Evolutionary conservation across 1,140 invertebrate species (phyloP).

Genomic region (Saccostrea cuccullata): DNA sequence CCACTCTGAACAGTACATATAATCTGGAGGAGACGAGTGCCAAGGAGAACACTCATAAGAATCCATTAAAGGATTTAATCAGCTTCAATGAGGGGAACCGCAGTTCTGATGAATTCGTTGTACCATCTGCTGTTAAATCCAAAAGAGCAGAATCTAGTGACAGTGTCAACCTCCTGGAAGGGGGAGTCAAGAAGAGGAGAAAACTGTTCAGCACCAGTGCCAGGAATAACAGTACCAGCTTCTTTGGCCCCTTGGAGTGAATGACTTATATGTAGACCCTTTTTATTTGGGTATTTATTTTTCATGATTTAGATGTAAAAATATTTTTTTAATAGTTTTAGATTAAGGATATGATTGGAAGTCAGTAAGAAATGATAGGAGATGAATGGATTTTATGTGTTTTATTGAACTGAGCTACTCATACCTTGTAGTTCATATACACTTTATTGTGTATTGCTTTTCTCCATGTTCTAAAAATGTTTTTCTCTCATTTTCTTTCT

Average conservation of each 20-base stretch:
- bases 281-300: neutral
- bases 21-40: constrained; percentile 49
- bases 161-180: constrained; percentile 42
- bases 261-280: neutral
- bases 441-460: no score
- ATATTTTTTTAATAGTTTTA: no score
- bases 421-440: no score
- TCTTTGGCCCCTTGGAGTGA: neutral
- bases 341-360: no score
- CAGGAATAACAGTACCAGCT: constrained; percentile 39
- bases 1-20: constrained; percentile 49
- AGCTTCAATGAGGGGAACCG: constrained; percentile 40
- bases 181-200: constrained; percentile 55
- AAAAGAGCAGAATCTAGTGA: constrained; percentile 48
- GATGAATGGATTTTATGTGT: no score
- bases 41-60: constrained; percentile 11
- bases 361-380: no score
- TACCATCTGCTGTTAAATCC: constrained; percentile 26
- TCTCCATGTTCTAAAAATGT: no score
- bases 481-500: no score
- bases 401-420: no score
- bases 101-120: constrained; percentile 63
- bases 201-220: constrained; percentile 49
- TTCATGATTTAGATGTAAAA: neutral
- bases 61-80: constrained; percentile 28